Conservation (phyloP, 1,140 invertebrate genomes). For the Caenorhabditis brenneri region DNA sequence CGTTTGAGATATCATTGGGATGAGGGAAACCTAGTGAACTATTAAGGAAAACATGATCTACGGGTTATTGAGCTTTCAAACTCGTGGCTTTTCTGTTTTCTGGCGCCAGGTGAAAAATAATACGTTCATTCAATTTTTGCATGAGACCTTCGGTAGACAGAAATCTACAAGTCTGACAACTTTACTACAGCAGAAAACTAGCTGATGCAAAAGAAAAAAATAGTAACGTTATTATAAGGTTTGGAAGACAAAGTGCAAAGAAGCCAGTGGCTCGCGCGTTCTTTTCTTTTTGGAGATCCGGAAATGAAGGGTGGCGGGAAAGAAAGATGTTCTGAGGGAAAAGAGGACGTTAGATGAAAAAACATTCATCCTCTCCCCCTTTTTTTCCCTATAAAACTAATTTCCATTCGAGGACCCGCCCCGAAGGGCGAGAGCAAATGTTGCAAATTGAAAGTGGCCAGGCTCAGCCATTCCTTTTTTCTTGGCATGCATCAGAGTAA, state of each 20-base stretch:
- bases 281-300: neutral
- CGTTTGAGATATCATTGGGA: neutral
- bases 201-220: too few relatives aligned
- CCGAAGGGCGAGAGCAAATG: slow-evolving; percentile 6
- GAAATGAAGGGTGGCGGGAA: slow-evolving; percentile 24
- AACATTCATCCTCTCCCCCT: neutral
- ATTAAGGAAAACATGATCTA: neutral
- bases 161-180: too few relatives aligned
- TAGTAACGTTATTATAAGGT: too few relatives aligned
- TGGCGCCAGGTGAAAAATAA: neutral
- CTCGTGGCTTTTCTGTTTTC: neutral
- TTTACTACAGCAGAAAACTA: too few relatives aligned
- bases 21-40: neutral
- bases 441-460: slow-evolving; percentile 38
- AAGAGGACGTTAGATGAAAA: too few relatives aligned
- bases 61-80: neutral
- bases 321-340: neutral
- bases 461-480: neutral
- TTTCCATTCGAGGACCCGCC: slow-evolving; percentile 30
- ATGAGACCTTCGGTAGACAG: neutral
- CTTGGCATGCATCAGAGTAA: neutral
- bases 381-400: slow-evolving; percentile 36
- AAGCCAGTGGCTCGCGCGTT: neutral
- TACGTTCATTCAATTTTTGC: neutral
- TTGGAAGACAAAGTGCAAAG: neutral